Percentiles rank a stretch among this genome's conserved stretches.
phyloP scores from a whole-genome alignment of 2,888 invertebrate genomes.

The Drosophila parthenogenetica region DNA sequence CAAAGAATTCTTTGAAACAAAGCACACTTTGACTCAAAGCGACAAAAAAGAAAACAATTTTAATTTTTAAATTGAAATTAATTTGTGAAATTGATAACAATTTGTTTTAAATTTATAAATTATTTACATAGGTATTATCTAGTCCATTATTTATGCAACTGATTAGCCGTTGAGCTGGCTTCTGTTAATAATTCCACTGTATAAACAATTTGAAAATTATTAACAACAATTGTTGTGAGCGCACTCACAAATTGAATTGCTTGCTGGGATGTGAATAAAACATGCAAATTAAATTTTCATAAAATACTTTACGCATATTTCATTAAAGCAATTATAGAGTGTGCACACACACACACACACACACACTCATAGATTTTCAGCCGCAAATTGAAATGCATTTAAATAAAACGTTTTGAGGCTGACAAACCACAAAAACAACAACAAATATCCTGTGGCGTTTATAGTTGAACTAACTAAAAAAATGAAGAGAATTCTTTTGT shows the following conservation, averaged over 20 bases:
- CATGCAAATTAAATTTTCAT: constrained; percentile 64
- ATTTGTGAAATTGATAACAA: constrained; percentile 35
- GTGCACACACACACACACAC: constrained; percentile 3
- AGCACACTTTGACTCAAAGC: constrained; percentile 42
- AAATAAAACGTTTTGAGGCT: constrained; percentile 45
- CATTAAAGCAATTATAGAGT: constrained; percentile 63
- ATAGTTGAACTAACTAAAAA: constrained; percentile 22
- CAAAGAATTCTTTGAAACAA: constrained; percentile 54
- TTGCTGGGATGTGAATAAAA: constrained; percentile 33
- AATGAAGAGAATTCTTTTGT: constrained; percentile 16
- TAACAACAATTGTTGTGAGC: background rate
- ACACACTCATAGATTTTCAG: constrained; percentile 12
- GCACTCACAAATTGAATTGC: constrained; percentile 29
- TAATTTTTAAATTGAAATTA: constrained; percentile 25
- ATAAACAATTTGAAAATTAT: constrained; percentile 28
- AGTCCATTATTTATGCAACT: constrained; percentile 52
- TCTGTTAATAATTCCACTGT: constrained; percentile 25
- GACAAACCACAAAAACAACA: constrained; percentile 24
- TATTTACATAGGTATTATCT: constrained; percentile 22
- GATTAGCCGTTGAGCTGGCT: constrained; percentile 61
- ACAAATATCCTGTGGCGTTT: constrained; percentile 22
- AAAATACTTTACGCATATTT: constrained; percentile 36
- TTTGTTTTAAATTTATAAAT: constrained; percentile 7
- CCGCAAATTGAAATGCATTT: constrained; percentile 60
- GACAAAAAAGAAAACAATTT: background rate